These are phyloP conservation scores for Actinemys pallida DNA, from an alignment of 2,113 vertebrate genomes.

Conservation along the genomic window DNA sequence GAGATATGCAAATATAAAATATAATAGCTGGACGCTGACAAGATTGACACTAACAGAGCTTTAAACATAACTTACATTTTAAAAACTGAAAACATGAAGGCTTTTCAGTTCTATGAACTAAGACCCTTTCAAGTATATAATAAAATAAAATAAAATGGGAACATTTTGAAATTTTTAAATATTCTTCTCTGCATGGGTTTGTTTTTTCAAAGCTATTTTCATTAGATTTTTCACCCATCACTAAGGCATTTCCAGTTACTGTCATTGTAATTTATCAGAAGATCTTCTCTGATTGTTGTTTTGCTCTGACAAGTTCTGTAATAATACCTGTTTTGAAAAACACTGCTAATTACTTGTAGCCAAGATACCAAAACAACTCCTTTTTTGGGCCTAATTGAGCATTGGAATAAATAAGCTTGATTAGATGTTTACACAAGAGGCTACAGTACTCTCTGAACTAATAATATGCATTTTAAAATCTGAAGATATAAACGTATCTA, in stretches of 20 bases:
- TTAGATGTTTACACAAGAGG: background rate
- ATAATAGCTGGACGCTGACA: background rate
- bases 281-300: background rate
- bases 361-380: background rate
- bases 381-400: background rate
- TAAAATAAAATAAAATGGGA: background rate
- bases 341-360: background rate
- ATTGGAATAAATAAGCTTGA: background rate
- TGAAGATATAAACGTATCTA: background rate
- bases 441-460: background rate
- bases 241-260: background rate
- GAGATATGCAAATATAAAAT: background rate
- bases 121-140: background rate
- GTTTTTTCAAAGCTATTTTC: background rate
- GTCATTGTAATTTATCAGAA: background rate
- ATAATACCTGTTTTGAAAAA: background rate
- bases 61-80: background rate
- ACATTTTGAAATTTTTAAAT: background rate
- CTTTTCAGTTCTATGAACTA: background rate
- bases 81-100: background rate
- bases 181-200: background rate
- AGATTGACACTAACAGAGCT: background rate
- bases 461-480: background rate
- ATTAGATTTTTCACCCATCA: accelerated
- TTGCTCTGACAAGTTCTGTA: background rate